A percentile compares a stretch with the other conserved stretches of the same genome.
Evolutionary conservation across 2,797 vertebrate genomes (phyloP).

Genomic region (Ispidina lecontei): DNA sequence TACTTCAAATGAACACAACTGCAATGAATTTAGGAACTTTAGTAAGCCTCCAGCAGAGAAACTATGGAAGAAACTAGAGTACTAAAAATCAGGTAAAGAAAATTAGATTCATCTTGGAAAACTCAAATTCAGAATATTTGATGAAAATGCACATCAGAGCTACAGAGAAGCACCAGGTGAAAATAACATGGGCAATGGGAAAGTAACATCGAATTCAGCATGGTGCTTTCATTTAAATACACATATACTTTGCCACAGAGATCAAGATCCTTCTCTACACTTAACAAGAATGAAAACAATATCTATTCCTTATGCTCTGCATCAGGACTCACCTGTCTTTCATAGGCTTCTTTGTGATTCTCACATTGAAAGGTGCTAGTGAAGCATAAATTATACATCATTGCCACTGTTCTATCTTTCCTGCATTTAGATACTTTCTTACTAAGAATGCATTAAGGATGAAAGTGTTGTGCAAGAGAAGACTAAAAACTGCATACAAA

Average conservation of each 20-base stretch:
- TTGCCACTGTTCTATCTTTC: not conserved
- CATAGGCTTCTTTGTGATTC: not conserved
- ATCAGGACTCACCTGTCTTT: not conserved
- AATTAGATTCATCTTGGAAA: not conserved
- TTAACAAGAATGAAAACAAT: not conserved
- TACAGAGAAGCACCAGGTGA: not conserved
- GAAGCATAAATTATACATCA: not conserved
- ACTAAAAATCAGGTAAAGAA: not conserved
- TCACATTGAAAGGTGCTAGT: not conserved
- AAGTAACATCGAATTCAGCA: not conserved
- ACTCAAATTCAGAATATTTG: not conserved
- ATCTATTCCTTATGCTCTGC: not conserved
- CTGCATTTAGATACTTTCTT: not conserved
- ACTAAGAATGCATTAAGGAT: not conserved
- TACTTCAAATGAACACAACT: not conserved
- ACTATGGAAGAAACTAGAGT: not conserved
- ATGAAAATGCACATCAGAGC: not conserved
- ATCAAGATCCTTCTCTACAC: not conserved
- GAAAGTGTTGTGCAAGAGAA: not conserved
- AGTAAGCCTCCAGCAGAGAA: not conserved
- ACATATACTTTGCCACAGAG: not conserved
- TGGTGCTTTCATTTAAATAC: not conserved
- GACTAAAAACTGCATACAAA: not conserved
- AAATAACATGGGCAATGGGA: fast-evolving
- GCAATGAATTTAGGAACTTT: not conserved